Base-by-base conservation (phyloP, 2,113 vertebrate genomes). In the Hydrolagus affinis region DNA sequence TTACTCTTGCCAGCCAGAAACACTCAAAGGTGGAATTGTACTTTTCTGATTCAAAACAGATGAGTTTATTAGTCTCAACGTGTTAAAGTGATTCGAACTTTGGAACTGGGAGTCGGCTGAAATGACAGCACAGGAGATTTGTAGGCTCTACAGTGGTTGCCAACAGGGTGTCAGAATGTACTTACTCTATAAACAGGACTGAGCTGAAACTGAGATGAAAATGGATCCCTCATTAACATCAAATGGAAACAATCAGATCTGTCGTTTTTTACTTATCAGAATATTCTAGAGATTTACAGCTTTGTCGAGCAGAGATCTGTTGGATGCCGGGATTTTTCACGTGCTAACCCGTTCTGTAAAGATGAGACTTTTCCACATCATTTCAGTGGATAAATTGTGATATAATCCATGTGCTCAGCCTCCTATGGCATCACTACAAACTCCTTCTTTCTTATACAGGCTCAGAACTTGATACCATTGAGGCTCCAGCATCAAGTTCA, bases 21-120 rank as follows among this genome's bases (percentile, higher is more conserved):
- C 62, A 83, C 76, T 64, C 76, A 64, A 80, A 64, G 28, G 23
- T 80, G 76, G 25, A 64, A 80, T 80, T 80, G 62, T 80, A 80
- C n/a, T 64, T 64, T 83, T 83, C 78, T 59, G 8, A 83, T 83
- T 83, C 62, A 83, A 30, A 66, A 66, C 78, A 83, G 62, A 83
- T 83, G 62, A 83, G 64, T 64, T 83, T 44, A 44, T 44, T 44
- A 44, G 44, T 44, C 44, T 44, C 44, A 44, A 44, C 1, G 44
- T 44, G 44, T 44, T 6, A 44, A 44, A 44, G 44, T 44, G 44
- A 44, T 56, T 56, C 73, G 56, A 56, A 75, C 32, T 10, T 75
- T 75, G 73, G 73, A 75, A 8, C 28, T 64, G 23, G 19, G 15
- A 68, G 23, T 64, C 59, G 66, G 25, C 19, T 56, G 44, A 30